Conservation (phyloP, 2,888 invertebrate genomes). For the Diarsia mendica region DNA sequence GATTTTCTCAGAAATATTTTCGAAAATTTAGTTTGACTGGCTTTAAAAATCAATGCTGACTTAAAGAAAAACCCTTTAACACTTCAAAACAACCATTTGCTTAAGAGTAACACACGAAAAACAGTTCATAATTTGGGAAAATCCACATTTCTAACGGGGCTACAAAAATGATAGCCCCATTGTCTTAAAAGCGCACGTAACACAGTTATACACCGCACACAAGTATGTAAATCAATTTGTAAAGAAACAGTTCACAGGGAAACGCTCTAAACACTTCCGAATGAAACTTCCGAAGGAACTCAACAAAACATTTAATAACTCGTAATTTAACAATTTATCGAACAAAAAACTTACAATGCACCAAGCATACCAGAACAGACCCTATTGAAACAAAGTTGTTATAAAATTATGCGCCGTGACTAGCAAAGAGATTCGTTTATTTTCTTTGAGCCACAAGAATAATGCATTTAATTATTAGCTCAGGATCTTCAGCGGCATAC, state of each 20-base stretch:
- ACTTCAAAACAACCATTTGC: neutral
- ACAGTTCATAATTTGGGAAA: constrained; percentile 48
- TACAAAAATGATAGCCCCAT: constrained; percentile 57
- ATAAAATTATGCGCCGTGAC: constrained; percentile 56
- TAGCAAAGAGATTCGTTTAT: constrained; percentile 47
- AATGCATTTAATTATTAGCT: constrained; percentile 60
- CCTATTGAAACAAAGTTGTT: constrained; percentile 50
- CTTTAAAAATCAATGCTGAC: neutral
- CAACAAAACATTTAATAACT: constrained; percentile 60
- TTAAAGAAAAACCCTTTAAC: neutral
- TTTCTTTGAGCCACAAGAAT: constrained; percentile 48
- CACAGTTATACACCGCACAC: constrained; percentile 60
- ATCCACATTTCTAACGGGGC: constrained; percentile 36
- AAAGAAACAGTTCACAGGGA: constrained; percentile 80
- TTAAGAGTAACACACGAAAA: constrained; percentile 34
- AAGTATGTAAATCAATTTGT: constrained; percentile 75
- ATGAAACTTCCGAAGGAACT: constrained; percentile 56
- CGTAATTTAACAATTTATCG: constrained; percentile 42
- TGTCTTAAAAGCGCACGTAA: constrained; percentile 62
- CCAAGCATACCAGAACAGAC: constrained; percentile 23
- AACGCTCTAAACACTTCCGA: constrained; percentile 72
- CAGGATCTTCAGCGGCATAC: constrained; percentile 48
- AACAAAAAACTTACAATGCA: constrained; percentile 37
- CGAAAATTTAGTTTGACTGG: neutral
- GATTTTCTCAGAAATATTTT: neutral